Evolutionary conservation across 2,797 vertebrate species (phyloP), one percentile per base, ranked within the genome.

Genomic region (Pantherophis alleghaniensis): DNA sequence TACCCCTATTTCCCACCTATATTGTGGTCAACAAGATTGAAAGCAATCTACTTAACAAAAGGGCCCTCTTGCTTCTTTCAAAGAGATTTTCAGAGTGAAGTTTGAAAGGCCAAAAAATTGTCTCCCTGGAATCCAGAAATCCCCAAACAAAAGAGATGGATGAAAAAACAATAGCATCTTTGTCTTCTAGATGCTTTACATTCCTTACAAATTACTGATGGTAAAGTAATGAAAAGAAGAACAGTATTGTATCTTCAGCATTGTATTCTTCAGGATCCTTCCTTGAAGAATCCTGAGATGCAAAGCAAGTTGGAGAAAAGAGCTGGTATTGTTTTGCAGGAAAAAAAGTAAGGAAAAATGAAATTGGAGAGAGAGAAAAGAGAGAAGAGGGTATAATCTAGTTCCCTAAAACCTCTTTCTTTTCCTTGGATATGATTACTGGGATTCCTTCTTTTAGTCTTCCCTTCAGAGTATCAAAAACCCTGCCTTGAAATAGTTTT

Each of bases 21-120:
- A 47, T 28, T 37, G 2, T 26, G 32, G 1, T 18, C 55, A 61
- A 5, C 9, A 57, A n/a, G 63, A 61, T 42, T 26, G 4, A 88
- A 66, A 91, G 63, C 66, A 61, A 26, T 79, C 53, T 60, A n/a
- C 26, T 66, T 91, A 47, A 61, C 92, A 91, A 93, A 83, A 87
- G 53, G 56, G 28, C 26, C 4, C 28, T 7, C 86, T 59, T 4
- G 51, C 61, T 60, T 60, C 63, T 91, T 89, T 61, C 18, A 22
- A 93, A 42, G 14, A 53, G 56, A 61, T 26, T 26, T 32, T 74
- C 89, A 86, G 91, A 74, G 5, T 90, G 59, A 32, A 24, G 2
- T 6, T 32, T 57, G 32, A 94, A 79, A 32, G 51, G 87, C 86
- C 87, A 1, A 14, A 92, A 6, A 88, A 7, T 42, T 26, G 56